Base-by-base conservation (phyloP, 2,888 invertebrate species). In the Chymomyza caudatula region DNA sequence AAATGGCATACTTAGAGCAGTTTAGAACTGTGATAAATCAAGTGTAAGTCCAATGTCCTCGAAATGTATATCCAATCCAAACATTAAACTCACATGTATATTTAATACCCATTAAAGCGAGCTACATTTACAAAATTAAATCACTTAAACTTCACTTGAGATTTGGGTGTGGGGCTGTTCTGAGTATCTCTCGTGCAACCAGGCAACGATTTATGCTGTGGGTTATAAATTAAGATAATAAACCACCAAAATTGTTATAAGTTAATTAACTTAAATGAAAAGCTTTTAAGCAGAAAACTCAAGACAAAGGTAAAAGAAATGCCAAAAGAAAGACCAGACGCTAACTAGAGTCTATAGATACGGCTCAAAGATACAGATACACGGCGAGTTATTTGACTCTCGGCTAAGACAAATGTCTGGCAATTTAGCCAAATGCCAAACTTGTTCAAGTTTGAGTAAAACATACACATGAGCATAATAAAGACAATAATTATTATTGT, bases 231-330 rank as follows among this genome's bases (percentile, higher is more conserved):
- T 84, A 78, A 86, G 77, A 84, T 72, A 77, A 86, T 86, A 86
- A 78, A 76, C 81, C 76, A 68, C 77, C 70, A 86, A 37, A 86
- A 82, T 86, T 74, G 78, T 86, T 84, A 78, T 86, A 82, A 86
- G 85, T 84, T 86, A 84, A 86, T 84, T 84, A 86, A 86, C 83
- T 71, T 76, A 86, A 86, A 86, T 77, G 86, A 86, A 82, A 84
- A 82, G 80, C 86, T 85, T 80, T 86, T 82, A 73, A 79, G 77
- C 80, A 76, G 23, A 59, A 37, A 65, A 70, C 66, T 67, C 58
- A 63, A 49, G 51, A 60, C 60, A 58, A 6, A 19, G 49, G 17
- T 8, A 15, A 8, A 17, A n/a, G 17, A 19, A 49, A 11, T 20
- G 44, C 51, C 6, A 20, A 51, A 57, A 2, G 43, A 42, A 42